Base-by-base conservation (phyloP, 1,140 invertebrate genomes). In the Ips typographus region DNA sequence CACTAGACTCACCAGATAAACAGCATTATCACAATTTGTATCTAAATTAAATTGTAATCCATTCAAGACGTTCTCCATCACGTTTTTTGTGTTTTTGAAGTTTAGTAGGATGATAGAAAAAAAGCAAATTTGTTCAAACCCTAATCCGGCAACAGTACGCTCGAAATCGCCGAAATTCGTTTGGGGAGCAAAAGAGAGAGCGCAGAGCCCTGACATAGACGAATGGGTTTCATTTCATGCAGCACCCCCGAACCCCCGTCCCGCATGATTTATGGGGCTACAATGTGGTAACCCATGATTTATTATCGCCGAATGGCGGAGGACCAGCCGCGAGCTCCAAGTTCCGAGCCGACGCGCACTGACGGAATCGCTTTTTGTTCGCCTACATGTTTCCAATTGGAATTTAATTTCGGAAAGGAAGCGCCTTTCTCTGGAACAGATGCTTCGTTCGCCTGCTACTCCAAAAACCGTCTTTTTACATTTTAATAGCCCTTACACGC, bases 221-320 rank as follows among this genome's bases (percentile, higher is more conserved):
- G 77, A 78, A 79, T 79, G 81, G 79, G 77, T 81, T 81, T 81
- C 80, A 81, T 81, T 81, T 81, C 80, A 86, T 83, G 84, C 73
- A 70, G 61, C 68, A 60, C 65, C 69, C 57, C 72, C 66, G 22
- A 44, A 65, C 73, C 70, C 61, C 71, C 68, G 73, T 75, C 76
- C 79, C 84, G 83, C 82, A 86, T 86, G 85, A 85, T 86, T 86
- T 86, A 86, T 83, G 84, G 84, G 84, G 84, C 85, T 86, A 86
- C 85, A 86, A 86, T 86, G 85, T 86, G 85, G 85, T 86, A 86
- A 86, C 84, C 85, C 85, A 85, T 86, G 84, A 86, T 86, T 86
- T 86, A 86, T 85, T 74, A 78, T 69, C 74, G 78, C 77, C 79
- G 78, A 79, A 79, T 79, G 78, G 78, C 79, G 77, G 57, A 55